These are phyloP conservation scores for Bradypus variegatus DNA, from an alignment of 2,797 vertebrate species.

Conservation along the genomic window DNA sequence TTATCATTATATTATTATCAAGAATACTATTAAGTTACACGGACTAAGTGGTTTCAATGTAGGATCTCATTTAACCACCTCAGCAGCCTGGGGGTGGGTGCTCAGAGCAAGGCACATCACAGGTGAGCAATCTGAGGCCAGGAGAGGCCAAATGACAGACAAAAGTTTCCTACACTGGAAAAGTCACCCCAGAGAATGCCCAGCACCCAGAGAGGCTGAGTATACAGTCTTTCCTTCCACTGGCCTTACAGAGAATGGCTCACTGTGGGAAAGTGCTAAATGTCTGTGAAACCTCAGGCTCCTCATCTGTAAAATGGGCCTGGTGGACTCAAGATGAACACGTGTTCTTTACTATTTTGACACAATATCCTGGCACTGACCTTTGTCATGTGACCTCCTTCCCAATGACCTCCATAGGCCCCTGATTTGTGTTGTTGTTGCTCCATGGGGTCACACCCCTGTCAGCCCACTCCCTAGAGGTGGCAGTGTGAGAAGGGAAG, in stretches of 20 bases:
- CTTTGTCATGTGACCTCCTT: not conserved
- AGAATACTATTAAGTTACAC: not conserved
- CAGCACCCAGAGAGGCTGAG: not conserved
- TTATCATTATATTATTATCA: not conserved
- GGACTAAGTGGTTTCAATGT: not conserved
- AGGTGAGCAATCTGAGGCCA: not conserved
- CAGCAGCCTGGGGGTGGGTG: not conserved
- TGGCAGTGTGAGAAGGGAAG: not conserved
- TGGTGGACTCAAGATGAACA: no score
- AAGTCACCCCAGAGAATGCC: not conserved
- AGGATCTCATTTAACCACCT: no score
- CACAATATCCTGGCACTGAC: accelerated
- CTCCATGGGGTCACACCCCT: not conserved
- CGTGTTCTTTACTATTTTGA: no score
- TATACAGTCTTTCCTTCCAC: not conserved
- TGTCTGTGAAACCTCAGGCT: no score
- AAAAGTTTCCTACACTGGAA: accelerated
- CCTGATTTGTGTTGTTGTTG: not conserved
- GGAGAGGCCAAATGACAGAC: not conserved
- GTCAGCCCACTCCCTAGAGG: not conserved
- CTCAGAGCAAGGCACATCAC: not conserved
- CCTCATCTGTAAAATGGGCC: no score
- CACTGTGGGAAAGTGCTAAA: no score
- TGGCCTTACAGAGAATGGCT: not conserved
- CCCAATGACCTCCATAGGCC: not conserved